Conservation (phyloP, 23 tunicate genomes). For the Halocynthia roretzi region DNA sequence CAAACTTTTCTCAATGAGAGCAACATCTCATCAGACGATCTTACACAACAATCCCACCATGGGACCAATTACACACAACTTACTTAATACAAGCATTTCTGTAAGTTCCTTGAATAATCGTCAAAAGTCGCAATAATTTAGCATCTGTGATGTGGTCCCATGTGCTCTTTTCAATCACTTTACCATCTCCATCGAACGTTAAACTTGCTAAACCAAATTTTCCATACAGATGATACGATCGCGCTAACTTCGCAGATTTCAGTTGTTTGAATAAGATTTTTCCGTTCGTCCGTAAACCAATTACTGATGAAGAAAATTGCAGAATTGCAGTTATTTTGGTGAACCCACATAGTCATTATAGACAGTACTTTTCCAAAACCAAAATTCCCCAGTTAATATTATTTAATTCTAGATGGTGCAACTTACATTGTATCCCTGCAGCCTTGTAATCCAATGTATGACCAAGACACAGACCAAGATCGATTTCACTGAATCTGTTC, state of each 20-base stretch:
- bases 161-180: slow-evolving; percentile 34
- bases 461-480: slow-evolving; percentile 22
- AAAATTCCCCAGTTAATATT: not conserved
- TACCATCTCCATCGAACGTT: slow-evolving; percentile 3
- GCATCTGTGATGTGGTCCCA: slow-evolving; percentile 54
- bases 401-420: not conserved
- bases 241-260: slow-evolving; percentile 11
- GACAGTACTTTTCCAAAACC: not conserved
- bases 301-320: slow-evolving; percentile 17
- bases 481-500: slow-evolving; percentile 9
- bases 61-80: not conserved
- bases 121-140: slow-evolving; percentile 20
- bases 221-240: slow-evolving; percentile 34
- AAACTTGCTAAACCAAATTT: slow-evolving; percentile 40
- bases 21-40: too few relatives aligned
- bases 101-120: slow-evolving; percentile 32
- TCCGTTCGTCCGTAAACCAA: slow-evolving; percentile 38
- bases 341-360: not conserved
- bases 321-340: not conserved
- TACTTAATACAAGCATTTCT: slow-evolving; percentile 53
- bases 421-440: slow-evolving; percentile 48
- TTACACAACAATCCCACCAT: not conserved
- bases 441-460: slow-evolving; percentile 27
- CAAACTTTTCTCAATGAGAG: too few relatives aligned
- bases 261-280: slow-evolving; percentile 10